Conservation (phyloP, 2,888 invertebrate species). For the Drosophila lutescens region DNA sequence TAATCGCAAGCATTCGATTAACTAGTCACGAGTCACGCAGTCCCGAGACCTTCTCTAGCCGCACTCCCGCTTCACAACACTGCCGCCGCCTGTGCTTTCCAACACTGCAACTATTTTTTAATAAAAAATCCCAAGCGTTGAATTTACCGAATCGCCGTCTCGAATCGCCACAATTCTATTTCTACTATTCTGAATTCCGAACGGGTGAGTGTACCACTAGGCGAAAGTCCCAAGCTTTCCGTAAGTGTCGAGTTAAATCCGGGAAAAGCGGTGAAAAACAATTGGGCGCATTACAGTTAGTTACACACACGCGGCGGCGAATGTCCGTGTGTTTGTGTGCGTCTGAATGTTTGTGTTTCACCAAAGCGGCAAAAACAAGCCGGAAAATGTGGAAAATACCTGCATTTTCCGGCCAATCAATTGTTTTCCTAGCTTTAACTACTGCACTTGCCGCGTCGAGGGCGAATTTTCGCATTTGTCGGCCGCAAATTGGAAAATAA, state of each 20-base stretch:
- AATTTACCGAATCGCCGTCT: not conserved
- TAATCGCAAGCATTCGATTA: not conserved
- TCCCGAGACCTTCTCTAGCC: not conserved
- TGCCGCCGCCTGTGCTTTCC: not conserved
- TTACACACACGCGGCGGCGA: slow-evolving; percentile 9
- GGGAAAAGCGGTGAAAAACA: not conserved
- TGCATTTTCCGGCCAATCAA: not conserved
- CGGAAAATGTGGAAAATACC: slow-evolving; percentile 6
- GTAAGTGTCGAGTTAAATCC: not conserved
- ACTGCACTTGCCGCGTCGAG: too few relatives aligned
- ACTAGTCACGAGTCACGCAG: not conserved
- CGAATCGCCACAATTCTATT: not conserved
- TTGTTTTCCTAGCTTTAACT: not conserved
- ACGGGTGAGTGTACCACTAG: slow-evolving; percentile 2
- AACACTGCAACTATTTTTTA: slow-evolving; percentile 1
- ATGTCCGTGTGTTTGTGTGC: not conserved
- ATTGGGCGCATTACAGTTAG: slow-evolving; percentile 5
- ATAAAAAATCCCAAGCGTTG: not conserved
- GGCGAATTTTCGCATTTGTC: not conserved
- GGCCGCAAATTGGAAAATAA: slow-evolving; percentile 13
- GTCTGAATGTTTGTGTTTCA: slow-evolving; percentile 17
- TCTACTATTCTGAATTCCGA: too few relatives aligned
- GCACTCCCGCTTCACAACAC: slow-evolving; percentile 1
- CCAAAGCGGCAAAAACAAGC: slow-evolving; percentile 64
- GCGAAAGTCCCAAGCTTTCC: not conserved